Base-by-base conservation (phyloP, 1,140 invertebrate species). In the Ostrea denselamellosa region DNA sequence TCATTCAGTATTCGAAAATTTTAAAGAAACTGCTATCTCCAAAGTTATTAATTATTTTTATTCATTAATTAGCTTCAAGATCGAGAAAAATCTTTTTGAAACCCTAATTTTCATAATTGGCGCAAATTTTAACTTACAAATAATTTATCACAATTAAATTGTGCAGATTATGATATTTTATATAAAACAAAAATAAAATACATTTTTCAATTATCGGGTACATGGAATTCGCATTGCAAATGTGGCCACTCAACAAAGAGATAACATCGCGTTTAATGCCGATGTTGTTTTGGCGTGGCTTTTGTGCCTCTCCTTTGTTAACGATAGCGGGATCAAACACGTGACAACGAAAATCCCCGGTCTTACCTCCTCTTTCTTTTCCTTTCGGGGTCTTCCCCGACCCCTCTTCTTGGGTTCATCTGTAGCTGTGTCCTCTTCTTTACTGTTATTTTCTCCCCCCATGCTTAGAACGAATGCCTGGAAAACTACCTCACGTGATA, bases 351-450 rank as follows among this genome's bases (percentile, higher is more conserved):
- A 25, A 34, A 77, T 14, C 14, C 58, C 17, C 58, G 14, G 58
- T n/a, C 68, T 77, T 77, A 77, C 68, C 68, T 77, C 68, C 25
- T 77, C 68, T 25, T 22, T 77, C 68, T 77, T 77, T 77, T 77
- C 68, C 68, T 77, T 77, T 34, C 68, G 68, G 68, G 68, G 68
- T 77, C 68, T 77, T 28, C 68, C 68, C 10, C 68, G 68, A 25
- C 68, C 68, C 68, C 68, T 77, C 68, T 77, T 77, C 28, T 25
- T 22, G 68, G 68, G 25, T 28, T 77, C 68, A 14, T 77, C 68
- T 34, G 68, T 4, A 12, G 25, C 68, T 34, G 22, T 77, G 9
- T 77, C 68, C 68, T 77, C 68, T 10, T 25, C 28, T 2, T 25
- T 34, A 10, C 25, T 77, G 22, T n/a, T 25, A 14, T 77, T 25